A percentile compares a stretch with the other conserved stretches of the same genome.
Conservation (phyloP, 2,888 invertebrate species). For the Agriopis aurantiaria region DNA sequence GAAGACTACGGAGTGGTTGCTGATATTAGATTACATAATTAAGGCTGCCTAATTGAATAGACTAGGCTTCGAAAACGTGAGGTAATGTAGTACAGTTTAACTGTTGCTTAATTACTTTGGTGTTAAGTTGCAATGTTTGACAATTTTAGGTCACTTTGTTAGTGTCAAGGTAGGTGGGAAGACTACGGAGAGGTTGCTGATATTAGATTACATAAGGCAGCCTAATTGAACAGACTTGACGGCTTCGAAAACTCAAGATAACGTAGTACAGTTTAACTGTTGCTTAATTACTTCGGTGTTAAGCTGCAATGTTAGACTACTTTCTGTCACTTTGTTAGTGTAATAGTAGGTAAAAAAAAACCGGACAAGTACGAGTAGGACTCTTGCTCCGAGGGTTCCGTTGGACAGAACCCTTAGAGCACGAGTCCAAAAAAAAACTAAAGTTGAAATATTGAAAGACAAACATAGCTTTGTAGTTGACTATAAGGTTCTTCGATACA, state of each 20-base stretch:
- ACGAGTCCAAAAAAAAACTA: no score
- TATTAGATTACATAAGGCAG: slow-evolving; percentile 2
- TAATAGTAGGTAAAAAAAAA: no score
- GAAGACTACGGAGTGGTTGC: not conserved
- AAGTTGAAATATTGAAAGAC: no score
- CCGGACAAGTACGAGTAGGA: no score
- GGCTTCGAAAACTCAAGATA: slow-evolving; percentile 17
- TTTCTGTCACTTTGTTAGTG: slow-evolving; percentile 10
- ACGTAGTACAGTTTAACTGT: not conserved
- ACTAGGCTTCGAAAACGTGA: slow-evolving; percentile 15
- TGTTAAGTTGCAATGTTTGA: slow-evolving; percentile 30
- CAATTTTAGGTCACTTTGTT: slow-evolving; percentile 17
- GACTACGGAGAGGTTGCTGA: not conserved
- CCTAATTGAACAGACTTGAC: slow-evolving; percentile 30
- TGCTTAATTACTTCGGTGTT: slow-evolving; percentile 25
- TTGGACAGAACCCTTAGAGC: no score
- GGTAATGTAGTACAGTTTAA: not conserved
- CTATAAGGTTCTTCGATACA: no score
- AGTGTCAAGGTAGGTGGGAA: not conserved
- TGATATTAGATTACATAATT: not conserved
- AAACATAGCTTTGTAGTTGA: no score
- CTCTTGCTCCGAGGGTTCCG: no score
- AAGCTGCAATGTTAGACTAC: slow-evolving; percentile 28
- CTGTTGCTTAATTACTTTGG: slow-evolving; percentile 23
- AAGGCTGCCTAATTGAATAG: slow-evolving; percentile 29